Percentiles rank a stretch among this genome's conserved stretches.
phyloP scores from a whole-genome alignment of 1,140 invertebrate genomes.

The Hycleus phaleratus region DNA sequence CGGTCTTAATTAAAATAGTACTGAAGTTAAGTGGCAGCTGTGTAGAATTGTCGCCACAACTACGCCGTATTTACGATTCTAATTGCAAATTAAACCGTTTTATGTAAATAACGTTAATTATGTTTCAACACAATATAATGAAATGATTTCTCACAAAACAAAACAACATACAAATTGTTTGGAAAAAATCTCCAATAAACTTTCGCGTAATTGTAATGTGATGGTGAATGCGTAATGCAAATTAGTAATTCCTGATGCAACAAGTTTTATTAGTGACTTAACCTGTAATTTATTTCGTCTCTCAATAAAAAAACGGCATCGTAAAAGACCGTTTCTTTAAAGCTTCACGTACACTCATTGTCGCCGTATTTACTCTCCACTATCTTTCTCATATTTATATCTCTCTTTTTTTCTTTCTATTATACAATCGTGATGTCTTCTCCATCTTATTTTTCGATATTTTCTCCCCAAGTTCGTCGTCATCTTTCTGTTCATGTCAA shows the following conservation, averaged over 20 bases:
- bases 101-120: background rate
- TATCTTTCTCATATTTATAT: no score
- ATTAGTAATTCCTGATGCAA: conserved; percentile 25
- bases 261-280: conserved; percentile 23
- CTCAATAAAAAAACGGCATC: conserved; percentile 17
- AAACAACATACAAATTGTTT: no score
- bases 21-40: conserved; percentile 23
- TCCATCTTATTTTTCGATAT: no score
- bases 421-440: no score
- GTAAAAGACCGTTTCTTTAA: conserved; percentile 18
- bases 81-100: background rate
- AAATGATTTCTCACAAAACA: no score
- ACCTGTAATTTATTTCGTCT: conserved; percentile 27
- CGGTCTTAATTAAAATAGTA: conserved; percentile 20
- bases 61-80: background rate
- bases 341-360: conserved; percentile 10
- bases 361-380: background rate
- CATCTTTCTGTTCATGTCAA: conserved; percentile 10
- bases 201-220: conserved; percentile 27
- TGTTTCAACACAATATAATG: no score
- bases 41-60: background rate
- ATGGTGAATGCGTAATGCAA: conserved; percentile 31
- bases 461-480: no score
- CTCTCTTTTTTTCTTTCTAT: no score
- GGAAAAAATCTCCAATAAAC: no score